These are phyloP conservation scores for Choristoneura rosaceana DNA, from an alignment of 2,888 invertebrate genomes.

Conservation along the genomic window DNA sequence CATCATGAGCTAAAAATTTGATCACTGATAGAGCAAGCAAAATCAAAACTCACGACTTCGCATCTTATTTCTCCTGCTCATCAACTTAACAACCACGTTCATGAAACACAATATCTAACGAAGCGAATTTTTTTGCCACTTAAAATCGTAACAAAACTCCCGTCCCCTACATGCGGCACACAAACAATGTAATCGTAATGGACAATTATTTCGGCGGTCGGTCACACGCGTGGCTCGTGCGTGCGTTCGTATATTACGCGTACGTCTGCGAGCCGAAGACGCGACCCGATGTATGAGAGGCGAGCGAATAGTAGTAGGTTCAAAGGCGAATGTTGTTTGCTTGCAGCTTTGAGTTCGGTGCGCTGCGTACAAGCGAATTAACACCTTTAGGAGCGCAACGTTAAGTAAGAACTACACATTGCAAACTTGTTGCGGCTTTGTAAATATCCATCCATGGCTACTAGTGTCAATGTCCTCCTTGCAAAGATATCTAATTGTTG, in stretches of 20 bases:
- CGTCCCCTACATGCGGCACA: constrained; percentile 44
- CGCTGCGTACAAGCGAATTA: too few relatives aligned
- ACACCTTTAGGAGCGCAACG: too few relatives aligned
- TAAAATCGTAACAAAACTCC: constrained; percentile 38
- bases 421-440: too few relatives aligned
- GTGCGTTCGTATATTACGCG: constrained; percentile 64
- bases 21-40: not conserved
- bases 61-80: not conserved
- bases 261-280: constrained; percentile 40
- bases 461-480: too few relatives aligned
- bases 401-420: too few relatives aligned
- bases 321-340: not conserved
- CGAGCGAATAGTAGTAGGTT: constrained; percentile 37
- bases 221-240: constrained; percentile 83
- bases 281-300: constrained; percentile 44
- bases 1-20: not conserved
- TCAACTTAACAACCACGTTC: not conserved
- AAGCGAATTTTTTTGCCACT: constrained; percentile 31
- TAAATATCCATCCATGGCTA: too few relatives aligned
- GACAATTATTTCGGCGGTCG: constrained; percentile 84
- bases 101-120: constrained; percentile 17
- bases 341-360: too few relatives aligned
- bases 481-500: too few relatives aligned
- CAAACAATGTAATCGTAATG: constrained; percentile 70
- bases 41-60: not conserved